These are phyloP conservation scores for Patiria miniata DNA, from an alignment of 35 echinoderm and acorn worm species.

Conservation along the genomic window DNA sequence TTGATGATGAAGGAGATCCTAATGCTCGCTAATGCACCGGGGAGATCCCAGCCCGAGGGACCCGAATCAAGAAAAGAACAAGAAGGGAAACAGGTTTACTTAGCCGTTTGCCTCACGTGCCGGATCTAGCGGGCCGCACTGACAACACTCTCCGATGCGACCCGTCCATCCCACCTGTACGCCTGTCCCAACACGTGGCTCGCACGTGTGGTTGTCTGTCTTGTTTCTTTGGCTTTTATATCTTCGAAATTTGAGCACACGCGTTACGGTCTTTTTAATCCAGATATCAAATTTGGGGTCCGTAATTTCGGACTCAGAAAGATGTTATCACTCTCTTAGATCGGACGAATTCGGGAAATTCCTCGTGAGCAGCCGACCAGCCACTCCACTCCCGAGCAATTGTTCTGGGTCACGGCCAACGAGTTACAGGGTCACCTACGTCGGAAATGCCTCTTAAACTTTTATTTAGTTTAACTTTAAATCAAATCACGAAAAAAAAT, in stretches of 20 bases:
- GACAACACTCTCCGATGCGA: background rate
- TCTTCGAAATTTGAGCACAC: background rate
- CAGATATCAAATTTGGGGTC: background rate
- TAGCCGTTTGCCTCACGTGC: background rate
- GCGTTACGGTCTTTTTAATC: background rate
- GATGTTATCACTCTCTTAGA: background rate
- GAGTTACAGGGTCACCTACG: too few relatives aligned
- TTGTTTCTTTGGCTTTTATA: background rate
- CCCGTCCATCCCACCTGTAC: background rate
- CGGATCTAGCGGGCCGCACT: background rate
- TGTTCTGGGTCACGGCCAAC: too few relatives aligned
- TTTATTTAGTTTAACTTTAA: too few relatives aligned
- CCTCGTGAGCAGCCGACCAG: background rate
- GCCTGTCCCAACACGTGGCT: background rate
- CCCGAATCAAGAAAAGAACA: background rate
- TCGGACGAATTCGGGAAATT: conserved; percentile 7
- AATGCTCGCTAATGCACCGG: conserved; percentile 8
- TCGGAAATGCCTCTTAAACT: too few relatives aligned
- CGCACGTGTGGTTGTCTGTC: background rate
- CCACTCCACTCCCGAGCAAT: too few relatives aligned
- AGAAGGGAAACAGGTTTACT: background rate
- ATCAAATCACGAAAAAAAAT: too few relatives aligned
- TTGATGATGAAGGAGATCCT: background rate
- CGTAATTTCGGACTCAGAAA: background rate
- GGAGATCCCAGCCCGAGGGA: background rate